phyloP scores from a whole-genome alignment of 2,797 vertebrate species.

The Neomorphus geoffroyi region DNA sequence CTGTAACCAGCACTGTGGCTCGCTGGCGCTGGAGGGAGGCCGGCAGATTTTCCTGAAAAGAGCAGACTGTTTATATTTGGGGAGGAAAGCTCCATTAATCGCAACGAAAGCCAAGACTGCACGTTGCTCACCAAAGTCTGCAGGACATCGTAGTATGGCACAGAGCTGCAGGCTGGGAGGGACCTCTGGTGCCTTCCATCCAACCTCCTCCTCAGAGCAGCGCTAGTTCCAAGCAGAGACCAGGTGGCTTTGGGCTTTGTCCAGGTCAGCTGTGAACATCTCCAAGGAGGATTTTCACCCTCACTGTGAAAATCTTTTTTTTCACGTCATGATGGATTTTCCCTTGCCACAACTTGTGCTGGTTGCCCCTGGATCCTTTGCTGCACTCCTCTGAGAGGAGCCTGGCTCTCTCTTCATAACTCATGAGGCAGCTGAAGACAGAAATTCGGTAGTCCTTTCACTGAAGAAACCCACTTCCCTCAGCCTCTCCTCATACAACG shows the following conservation, averaged over 20 bases:
- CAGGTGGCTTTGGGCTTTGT: slow-evolving; percentile 27
- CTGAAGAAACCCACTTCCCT: not conserved
- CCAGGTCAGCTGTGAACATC: slow-evolving; percentile 9
- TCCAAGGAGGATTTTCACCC: slow-evolving; percentile 64
- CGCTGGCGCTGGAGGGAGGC: slow-evolving; percentile 47
- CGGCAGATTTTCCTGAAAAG: slow-evolving; percentile 63
- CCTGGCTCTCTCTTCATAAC: not conserved
- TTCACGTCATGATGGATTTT: not conserved
- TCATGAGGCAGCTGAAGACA: not conserved
- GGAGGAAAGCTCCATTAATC: slow-evolving; percentile 17
- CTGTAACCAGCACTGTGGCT: slow-evolving; percentile 12
- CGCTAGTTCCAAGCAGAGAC: not conserved
- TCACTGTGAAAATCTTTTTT: slow-evolving; percentile 4
- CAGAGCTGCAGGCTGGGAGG: not conserved
- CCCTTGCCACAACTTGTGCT: not conserved
- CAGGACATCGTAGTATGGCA: slow-evolving; percentile 3
- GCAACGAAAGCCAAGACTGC: not conserved
- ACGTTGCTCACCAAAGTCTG: not conserved
- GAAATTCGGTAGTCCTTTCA: not conserved
- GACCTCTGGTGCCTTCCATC: not conserved
- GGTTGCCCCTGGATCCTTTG: not conserved
- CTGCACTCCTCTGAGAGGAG: not conserved
- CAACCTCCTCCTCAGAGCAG: not conserved
- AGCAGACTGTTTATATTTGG: slow-evolving; percentile 56
- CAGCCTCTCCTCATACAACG: not conserved